Base-by-base conservation (phyloP, 37 sponge, comb jelly and placozoan genomes). In the Mnemiopsis leidyi region DNA sequence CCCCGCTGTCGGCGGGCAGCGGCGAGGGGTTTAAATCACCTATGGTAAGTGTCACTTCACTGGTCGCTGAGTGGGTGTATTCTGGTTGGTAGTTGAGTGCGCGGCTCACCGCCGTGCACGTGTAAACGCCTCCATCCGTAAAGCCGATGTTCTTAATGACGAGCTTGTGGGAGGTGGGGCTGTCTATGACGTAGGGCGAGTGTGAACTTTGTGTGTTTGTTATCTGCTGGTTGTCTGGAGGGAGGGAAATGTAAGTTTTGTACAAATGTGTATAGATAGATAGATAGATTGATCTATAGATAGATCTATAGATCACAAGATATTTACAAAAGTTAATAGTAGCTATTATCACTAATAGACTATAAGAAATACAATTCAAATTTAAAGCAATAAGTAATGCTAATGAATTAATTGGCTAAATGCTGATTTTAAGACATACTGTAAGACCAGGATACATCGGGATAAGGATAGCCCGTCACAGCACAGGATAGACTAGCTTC, bases 131-230 rank as follows among this genome's bases (percentile, higher is more conserved):
- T 1, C 90, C 90, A 61, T 85, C 90, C 9, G 40, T n/a, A 33
- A 85, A 85, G 29, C 23, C 32, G 24, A 85, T 85, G 36, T 85
- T 28, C 61, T 85, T 85, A 1, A 85, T 85, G 61, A 40, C 61
- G 90, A 85, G 90, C 7, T 28, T 13, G 90, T 85, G 90, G 20
- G 90, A 39, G 24, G 90, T 9, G 24, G 61, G 61, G 2, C 26
- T 28, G 90, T 85, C 61, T 23, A 85, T 33, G 48, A 85, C 35
- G 90, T 85, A 85, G 90, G 90, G 90, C 13, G 90, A 85, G 61
- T 23, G 7, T 16, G 32, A 28, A 21, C 38, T 23, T 28, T 32
- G 61, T 9, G 61, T 39, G 90, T 85, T 85, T 29, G 90, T 40
- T 35, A 85, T 85, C 26, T 35, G 40, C n/a, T 23, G 5, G 90